Evolutionary conservation across 2,888 invertebrate species (phyloP).

Genomic region (Adelognathus sp.): DNA sequence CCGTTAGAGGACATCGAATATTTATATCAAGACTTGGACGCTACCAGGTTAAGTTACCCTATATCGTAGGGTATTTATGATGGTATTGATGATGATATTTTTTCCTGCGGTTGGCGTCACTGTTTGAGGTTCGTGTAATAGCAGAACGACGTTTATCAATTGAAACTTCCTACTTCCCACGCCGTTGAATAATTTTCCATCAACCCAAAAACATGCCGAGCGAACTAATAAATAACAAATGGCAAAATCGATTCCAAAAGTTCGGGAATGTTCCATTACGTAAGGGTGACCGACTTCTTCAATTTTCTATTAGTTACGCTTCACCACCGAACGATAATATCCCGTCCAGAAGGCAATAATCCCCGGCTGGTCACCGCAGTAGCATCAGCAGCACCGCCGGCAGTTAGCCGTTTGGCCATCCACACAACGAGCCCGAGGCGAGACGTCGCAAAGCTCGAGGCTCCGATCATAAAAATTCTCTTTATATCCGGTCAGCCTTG

Average conservation of each 20-base stretch:
- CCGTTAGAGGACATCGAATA: too few relatives aligned
- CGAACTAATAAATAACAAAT: background rate
- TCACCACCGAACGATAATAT: constrained; percentile 40
- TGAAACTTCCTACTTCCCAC: too few relatives aligned
- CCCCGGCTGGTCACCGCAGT: constrained; percentile 21
- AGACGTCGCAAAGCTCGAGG: constrained; percentile 8
- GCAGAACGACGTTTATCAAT: too few relatives aligned
- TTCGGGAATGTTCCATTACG: background rate
- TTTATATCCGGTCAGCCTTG: constrained; percentile 41
- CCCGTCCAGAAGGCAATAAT: constrained; percentile 50
- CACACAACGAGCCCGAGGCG: constrained; percentile 12
- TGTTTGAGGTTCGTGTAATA: too few relatives aligned
- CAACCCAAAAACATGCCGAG: too few relatives aligned
- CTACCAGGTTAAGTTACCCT: too few relatives aligned
- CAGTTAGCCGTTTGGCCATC: constrained; percentile 45
- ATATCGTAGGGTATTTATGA: too few relatives aligned
- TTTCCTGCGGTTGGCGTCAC: too few relatives aligned
- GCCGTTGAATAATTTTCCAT: background rate
- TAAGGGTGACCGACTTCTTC: background rate
- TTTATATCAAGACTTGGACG: too few relatives aligned
- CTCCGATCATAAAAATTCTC: constrained; percentile 58
- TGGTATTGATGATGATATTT: too few relatives aligned
- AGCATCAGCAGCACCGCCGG: constrained; percentile 17
- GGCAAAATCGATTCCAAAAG: background rate
- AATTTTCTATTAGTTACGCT: constrained; percentile 33